Evolutionary conservation across 2,113 vertebrate species (phyloP), one percentile per base, ranked within the genome.

Genomic region (Rhabdomys dilectus): DNA sequence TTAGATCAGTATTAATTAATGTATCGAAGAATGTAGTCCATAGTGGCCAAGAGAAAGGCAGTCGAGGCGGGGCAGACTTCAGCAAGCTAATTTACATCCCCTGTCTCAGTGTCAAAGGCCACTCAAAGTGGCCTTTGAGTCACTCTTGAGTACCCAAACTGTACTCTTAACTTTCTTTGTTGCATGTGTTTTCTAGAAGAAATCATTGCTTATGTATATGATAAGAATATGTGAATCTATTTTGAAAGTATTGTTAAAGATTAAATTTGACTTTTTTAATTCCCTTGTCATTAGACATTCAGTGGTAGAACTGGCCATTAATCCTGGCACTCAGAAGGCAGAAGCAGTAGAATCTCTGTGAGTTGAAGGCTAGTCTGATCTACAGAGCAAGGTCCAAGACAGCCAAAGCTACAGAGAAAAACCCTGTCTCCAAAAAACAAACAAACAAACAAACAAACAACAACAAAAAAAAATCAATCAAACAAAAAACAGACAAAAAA

Each of bases 161-260:
- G 22, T 10, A 39, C 82, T 7, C 13, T 53, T 72, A 21, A 45
- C 1, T 45, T 90, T n/a, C 64, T 68, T 72, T 91, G 4, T 51
- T 22, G 21, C n/a, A 70, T 9, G n/a, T 39, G 0, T 64, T 96
- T 95, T 62, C 19, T 24, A 58, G 5, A 6, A 75, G 39, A 84
- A 58, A 56, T 94, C n/a, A 70, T 77, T 7, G 36, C n/a, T 39
- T 68, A 45, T n/a, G 72, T 29, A 53, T 73, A 88, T 60, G 68
- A 72, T 86, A 91, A 95, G 60, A 36, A 68, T 34, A 3, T 0
- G 26, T 39, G 22, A 78, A 45, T 39, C 22, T 48, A 56, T 1
- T 80, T 94, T 84, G 39, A 92, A 97, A 91, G 1, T 2, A 51
- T 11, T 94, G 24, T 72, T 19, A 87, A 91, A 91, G 1, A 80